These are phyloP conservation scores for Augiades crinisus DNA, from an alignment of 2,888 invertebrate species.

Conservation along the genomic window DNA sequence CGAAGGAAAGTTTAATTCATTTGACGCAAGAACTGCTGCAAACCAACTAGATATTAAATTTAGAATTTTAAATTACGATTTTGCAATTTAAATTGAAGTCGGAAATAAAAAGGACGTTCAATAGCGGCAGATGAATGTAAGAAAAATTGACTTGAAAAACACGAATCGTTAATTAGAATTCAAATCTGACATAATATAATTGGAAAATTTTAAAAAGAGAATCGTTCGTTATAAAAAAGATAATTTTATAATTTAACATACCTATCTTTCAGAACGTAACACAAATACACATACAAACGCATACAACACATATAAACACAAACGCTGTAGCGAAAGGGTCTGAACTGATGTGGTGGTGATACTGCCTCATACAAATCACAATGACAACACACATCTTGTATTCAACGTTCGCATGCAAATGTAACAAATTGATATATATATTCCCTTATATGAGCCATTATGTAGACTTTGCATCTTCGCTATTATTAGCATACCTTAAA, in stretches of 20 bases:
- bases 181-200: background rate
- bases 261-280: too few species aligned
- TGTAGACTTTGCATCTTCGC: background rate
- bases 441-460: background rate
- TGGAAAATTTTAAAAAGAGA: background rate
- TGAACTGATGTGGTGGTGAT: too few species aligned
- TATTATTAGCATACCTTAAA: slow-evolving; percentile 24
- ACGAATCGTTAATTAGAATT: slow-evolving; percentile 3
- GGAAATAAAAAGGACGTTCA: slow-evolving; percentile 17
- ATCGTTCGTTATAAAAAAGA: too few species aligned
- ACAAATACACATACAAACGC: too few species aligned
- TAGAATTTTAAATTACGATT: slow-evolving; percentile 20
- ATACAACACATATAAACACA: too few species aligned
- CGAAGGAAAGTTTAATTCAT: background rate
- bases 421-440: background rate
- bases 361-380: too few species aligned
- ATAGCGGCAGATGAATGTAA: slow-evolving; percentile 13
- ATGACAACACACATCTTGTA: too few species aligned
- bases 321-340: too few species aligned
- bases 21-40: slow-evolving; percentile 11
- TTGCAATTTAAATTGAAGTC: slow-evolving; percentile 20
- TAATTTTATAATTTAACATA: too few species aligned
- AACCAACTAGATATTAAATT: slow-evolving; percentile 16
- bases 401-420: too few species aligned
- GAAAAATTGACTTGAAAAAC: slow-evolving; percentile 15